phyloP scores from a whole-genome alignment of 2,113 vertebrate genomes.

The Egretta garzetta region DNA sequence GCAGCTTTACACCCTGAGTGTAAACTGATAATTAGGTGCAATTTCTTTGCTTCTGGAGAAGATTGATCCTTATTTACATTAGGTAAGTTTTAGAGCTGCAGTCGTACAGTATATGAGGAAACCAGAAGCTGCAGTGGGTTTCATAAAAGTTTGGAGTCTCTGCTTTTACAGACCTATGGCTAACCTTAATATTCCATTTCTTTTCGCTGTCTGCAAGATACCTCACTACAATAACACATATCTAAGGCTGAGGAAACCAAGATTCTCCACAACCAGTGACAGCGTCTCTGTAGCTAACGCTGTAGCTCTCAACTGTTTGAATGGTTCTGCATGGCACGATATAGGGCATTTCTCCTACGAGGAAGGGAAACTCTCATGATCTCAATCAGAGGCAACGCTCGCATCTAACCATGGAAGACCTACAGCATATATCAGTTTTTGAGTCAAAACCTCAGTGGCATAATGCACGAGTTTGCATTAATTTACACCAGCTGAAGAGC shows the following conservation, averaged over 20 bases:
- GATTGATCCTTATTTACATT: neutral
- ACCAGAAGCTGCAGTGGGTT: neutral
- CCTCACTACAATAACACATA: neutral
- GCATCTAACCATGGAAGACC: neutral
- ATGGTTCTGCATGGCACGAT: neutral
- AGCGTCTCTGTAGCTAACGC: neutral
- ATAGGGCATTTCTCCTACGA: neutral
- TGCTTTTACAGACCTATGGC: neutral
- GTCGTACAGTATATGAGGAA: neutral
- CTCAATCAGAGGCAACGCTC: neutral
- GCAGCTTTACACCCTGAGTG: neutral
- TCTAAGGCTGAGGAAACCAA: neutral
- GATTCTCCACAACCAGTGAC: neutral
- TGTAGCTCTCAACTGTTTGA: neutral
- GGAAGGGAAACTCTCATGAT: neutral
- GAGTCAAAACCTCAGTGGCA: neutral
- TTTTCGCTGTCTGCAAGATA: neutral
- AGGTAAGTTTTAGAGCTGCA: neutral
- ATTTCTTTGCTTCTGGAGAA: constrained; percentile 9
- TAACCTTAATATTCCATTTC: neutral
- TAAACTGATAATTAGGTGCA: neutral
- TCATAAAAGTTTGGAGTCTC: neutral
- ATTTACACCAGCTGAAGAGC: neutral
- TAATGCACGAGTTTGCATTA: neutral
- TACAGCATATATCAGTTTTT: neutral